A percentile compares a stretch with the other conserved stretches of the same genome.
Conservation (phyloP, 2,888 invertebrate species). For the Micropterix aruncella region DNA sequence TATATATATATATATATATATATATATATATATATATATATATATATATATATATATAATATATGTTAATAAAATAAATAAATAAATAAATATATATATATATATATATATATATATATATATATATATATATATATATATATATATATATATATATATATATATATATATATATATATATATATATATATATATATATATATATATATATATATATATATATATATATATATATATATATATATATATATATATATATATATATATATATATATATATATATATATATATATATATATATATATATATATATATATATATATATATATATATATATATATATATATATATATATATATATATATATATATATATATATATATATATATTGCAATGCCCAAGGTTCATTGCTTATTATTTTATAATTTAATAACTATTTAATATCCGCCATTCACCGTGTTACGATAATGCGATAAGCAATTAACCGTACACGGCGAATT, state of each 20-base stretch:
- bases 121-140: neutral
- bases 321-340: conserved; percentile 8
- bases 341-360: conserved; percentile 4
- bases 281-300: conserved; percentile 6
- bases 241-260: conserved; percentile 6
- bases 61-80: too few species aligned
- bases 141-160: neutral
- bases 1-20: too few species aligned
- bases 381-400: too few species aligned
- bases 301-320: conserved; percentile 6
- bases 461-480: too few species aligned
- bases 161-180: neutral
- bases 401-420: too few species aligned
- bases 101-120: neutral
- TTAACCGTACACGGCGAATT: too few species aligned
- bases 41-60: too few species aligned
- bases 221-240: conserved; percentile 6
- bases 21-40: too few species aligned
- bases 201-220: conserved; percentile 1
- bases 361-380: conserved; percentile 6
- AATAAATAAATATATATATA: too few species aligned
- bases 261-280: conserved; percentile 6
- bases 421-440: too few species aligned
- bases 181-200: neutral
- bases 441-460: too few species aligned